Evolutionary conservation across 2,113 vertebrate species (phyloP).

Genomic region (Phoxinus phoxinus): DNA sequence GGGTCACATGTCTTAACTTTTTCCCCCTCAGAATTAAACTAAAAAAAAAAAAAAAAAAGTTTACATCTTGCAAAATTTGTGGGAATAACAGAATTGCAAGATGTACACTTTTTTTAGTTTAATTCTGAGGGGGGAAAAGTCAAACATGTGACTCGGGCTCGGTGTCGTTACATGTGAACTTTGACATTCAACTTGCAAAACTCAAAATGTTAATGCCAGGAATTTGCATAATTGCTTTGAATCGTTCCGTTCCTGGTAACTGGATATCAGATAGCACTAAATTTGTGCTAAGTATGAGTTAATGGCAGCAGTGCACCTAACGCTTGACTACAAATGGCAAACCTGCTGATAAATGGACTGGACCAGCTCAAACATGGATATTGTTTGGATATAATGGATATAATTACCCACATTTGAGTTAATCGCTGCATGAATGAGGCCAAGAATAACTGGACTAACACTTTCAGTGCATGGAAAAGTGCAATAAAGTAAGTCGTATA

Average conservation of each 20-base stretch:
- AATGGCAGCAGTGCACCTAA: not conserved
- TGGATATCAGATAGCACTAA: not conserved
- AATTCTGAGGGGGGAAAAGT: too few species aligned
- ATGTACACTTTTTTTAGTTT: too few species aligned
- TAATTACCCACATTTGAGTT: not conserved
- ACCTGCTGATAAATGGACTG: not conserved
- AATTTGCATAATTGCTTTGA: not conserved
- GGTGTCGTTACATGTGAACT: too few species aligned
- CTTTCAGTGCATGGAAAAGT: not conserved
- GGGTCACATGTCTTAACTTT: too few species aligned
- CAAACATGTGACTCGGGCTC: too few species aligned
- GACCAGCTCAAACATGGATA: not conserved
- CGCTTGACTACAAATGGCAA: not conserved
- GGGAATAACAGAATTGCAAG: too few species aligned
- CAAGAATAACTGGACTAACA: not conserved
- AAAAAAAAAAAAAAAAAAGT: too few species aligned
- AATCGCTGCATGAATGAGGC: not conserved
- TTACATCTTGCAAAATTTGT: too few species aligned
- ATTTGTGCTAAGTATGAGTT: not conserved
- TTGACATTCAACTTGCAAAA: conserved; percentile 2
- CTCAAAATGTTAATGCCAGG: not conserved
- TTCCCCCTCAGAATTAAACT: too few species aligned
- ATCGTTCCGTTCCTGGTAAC: not conserved
- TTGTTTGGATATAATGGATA: too few species aligned
- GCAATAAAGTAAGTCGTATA: not conserved